Conservation (phyloP, 2,113 vertebrate genomes). For the Bujurquina vittata region DNA sequence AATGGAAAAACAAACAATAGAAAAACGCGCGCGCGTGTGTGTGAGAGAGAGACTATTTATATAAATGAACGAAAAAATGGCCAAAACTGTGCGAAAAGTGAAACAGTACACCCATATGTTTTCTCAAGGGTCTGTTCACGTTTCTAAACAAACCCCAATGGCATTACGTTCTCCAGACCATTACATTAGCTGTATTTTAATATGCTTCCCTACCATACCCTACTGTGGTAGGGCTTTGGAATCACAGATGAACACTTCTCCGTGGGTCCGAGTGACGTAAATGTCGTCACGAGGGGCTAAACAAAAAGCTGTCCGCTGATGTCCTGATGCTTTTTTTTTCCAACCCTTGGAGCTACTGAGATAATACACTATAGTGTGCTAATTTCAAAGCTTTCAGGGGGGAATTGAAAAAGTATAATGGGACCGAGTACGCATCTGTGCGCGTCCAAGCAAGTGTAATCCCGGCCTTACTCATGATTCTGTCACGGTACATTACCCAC, state of each 20-base stretch:
- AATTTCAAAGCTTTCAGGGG: neutral
- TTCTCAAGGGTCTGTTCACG: neutral
- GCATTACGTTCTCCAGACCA: fast-evolving
- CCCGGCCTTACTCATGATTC: neutral
- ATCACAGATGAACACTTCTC: neutral
- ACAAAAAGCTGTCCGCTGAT: neutral
- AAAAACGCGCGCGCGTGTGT: neutral
- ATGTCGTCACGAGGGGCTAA: neutral
- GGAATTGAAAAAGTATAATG: neutral
- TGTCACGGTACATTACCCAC: neutral
- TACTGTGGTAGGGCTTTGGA: neutral
- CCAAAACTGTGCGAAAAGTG: neutral
- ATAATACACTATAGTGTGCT: neutral
- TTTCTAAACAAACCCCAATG: neutral
- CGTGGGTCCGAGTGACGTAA: neutral
- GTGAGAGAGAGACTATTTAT: neutral
- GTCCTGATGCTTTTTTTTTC: neutral
- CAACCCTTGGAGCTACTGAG: neutral
- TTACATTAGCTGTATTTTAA: neutral
- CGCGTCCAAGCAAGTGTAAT: neutral
- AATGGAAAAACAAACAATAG: conserved; percentile 9
- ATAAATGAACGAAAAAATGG: neutral
- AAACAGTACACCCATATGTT: neutral
- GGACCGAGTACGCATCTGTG: neutral
- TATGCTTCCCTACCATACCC: too few species aligned